Conservation (phyloP, 2,888 invertebrate genomes). For the Drosophila macrothrix region DNA sequence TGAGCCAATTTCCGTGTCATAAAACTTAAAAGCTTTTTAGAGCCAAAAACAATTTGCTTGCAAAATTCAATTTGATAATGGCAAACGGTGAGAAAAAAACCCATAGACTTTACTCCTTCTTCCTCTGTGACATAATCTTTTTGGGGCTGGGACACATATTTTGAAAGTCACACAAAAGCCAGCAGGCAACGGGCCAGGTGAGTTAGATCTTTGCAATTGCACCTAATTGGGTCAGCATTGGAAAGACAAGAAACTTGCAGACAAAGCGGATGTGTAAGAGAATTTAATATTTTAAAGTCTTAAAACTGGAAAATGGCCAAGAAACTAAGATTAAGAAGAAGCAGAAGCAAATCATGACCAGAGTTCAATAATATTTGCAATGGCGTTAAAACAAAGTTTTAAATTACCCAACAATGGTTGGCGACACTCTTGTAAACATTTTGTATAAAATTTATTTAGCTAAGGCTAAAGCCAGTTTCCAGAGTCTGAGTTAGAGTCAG, state of each 20-base stretch:
- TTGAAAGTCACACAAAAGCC: constrained; percentile 46
- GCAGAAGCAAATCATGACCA: not conserved
- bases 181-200: constrained; percentile 27
- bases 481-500: constrained; percentile 4
- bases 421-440: constrained; percentile 70
- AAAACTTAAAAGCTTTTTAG: constrained; percentile 82
- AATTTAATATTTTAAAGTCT: constrained; percentile 36
- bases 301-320: constrained; percentile 14
- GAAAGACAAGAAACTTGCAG: constrained; percentile 26
- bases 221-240: constrained; percentile 71
- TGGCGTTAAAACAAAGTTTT: constrained; percentile 65
- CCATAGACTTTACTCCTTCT: constrained; percentile 1
- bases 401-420: constrained; percentile 60
- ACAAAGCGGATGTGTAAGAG: constrained; percentile 33
- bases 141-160: constrained; percentile 40
- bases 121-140: constrained; percentile 35
- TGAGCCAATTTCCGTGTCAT: constrained; percentile 81
- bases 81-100: constrained; percentile 38
- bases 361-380: constrained; percentile 75
- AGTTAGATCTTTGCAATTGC: constrained; percentile 38
- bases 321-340: not conserved
- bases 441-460: constrained; percentile 73
- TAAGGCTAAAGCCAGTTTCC: constrained; percentile 25
- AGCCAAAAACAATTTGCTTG: constrained; percentile 76
- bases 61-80: constrained; percentile 78